Evolutionary conservation across 1,140 invertebrate species (phyloP), one percentile per base, ranked within the genome.

Genomic region (Globodera ellingtonae): DNA sequence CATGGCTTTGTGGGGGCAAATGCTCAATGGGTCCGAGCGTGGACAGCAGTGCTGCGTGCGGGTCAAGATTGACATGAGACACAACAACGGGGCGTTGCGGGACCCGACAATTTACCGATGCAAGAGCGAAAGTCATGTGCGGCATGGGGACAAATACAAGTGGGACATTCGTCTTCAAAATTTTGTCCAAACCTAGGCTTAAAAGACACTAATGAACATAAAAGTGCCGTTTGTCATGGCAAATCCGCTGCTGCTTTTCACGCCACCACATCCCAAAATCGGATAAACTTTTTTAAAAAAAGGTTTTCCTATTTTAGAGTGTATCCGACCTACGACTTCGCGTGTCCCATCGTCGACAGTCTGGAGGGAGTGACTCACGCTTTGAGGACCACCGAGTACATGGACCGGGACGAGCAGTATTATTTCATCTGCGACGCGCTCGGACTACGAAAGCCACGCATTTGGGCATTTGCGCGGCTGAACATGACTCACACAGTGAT

Each of bases 51-150:
- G 94, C 89, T 97, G 95, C 90, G 94, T 99, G 0, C 92, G 97
- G 79, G 96, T 96, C 0, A 99, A 98, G 91, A 98, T 99, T 82
- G 95, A 98, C 90, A 98, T 98, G 95, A 92, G 93, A 81, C 97
- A 95, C 0, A 91, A 93, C 44, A 99, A 99, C 91, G 98, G 98
- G 0, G 98, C 96, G 88, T 91, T 99, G 92, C 91, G 98, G 66
- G 98, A 99, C 92, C 98, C 98, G n/a, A 98, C 97, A 8, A 97
- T 99, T 84, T 99, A 98, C 90, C 92, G 98, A n/a, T 99, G 97
- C 90, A 99, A 99, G 90, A 93, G 93, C 81, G 96, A 98, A 90
- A 90, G 92, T 10, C 98, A 99, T 92, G 94, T 96, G 3, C 91
- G 94, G 52, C 98, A 96, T 67, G 95, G 95, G 76, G 93, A 91